Conservation (phyloP, 2,888 invertebrate genomes). For the Formica aserva region DNA sequence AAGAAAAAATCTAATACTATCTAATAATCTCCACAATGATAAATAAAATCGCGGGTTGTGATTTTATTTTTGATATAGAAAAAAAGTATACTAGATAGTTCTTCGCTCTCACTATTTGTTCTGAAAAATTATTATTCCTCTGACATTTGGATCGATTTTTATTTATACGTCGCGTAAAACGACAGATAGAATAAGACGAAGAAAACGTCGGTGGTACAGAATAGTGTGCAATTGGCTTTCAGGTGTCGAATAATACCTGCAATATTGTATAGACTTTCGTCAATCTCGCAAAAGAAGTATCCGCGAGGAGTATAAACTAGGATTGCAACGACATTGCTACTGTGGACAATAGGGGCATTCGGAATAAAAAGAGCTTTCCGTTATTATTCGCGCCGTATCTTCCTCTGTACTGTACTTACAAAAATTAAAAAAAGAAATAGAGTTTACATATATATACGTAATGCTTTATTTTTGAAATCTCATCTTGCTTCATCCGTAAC, state of each 20-base stretch:
- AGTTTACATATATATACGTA: neutral
- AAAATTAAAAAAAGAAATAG: constrained; percentile 34
- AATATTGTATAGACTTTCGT: constrained; percentile 46
- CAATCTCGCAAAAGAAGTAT: constrained; percentile 35
- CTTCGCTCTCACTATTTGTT: neutral
- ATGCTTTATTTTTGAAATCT: neutral
- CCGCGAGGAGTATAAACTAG: constrained; percentile 19
- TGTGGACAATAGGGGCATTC: constrained; percentile 41
- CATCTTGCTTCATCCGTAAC: neutral
- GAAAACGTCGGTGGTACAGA: constrained; percentile 10
- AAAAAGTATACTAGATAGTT: neutral
- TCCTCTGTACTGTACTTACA: constrained; percentile 6
- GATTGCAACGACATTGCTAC: constrained; percentile 14
- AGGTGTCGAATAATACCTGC: constrained; percentile 40
- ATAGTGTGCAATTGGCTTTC: constrained; percentile 49
- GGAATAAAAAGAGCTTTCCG: constrained; percentile 12
- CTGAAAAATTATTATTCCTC: constrained; percentile 25
- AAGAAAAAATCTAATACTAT: neutral
- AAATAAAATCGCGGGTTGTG: neutral
- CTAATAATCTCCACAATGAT: neutral
- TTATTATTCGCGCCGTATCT: constrained; percentile 41
- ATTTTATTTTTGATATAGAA: neutral
- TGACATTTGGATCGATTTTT: neutral
- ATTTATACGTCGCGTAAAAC: constrained; percentile 4
- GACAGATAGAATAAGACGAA: neutral